phyloP scores from a whole-genome alignment of 2,113 vertebrate species.

The Ameiurus melas region DNA sequence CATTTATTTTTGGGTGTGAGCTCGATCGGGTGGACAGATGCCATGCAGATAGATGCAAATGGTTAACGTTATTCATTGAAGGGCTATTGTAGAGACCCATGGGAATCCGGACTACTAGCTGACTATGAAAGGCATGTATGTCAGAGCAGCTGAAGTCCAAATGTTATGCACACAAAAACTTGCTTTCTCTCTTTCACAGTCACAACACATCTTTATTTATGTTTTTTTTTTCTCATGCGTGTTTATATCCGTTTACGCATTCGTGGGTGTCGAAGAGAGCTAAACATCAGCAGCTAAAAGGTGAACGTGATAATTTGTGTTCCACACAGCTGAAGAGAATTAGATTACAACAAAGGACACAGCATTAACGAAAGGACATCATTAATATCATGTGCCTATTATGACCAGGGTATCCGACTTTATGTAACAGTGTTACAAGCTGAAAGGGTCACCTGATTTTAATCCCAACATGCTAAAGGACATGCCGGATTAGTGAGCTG shows the following conservation, averaged over 20 bases:
- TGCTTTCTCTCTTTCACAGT: not conserved
- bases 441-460: slow-evolving; percentile 61
- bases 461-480: slow-evolving; percentile 63
- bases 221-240: slow-evolving; percentile 17
- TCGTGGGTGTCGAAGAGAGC: slow-evolving; percentile 3
- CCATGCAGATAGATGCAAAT: slow-evolving; percentile 62
- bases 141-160: slow-evolving; percentile 46
- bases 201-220: slow-evolving; percentile 18
- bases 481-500: slow-evolving; percentile 48
- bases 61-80: slow-evolving; percentile 65
- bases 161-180: slow-evolving; percentile 21
- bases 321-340: slow-evolving; percentile 54
- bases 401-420: slow-evolving; percentile 54
- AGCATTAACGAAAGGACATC: slow-evolving; percentile 48
- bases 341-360: slow-evolving; percentile 47
- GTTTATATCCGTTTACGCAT: not conserved
- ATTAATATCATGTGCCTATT: slow-evolving; percentile 54
- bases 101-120: slow-evolving; percentile 45
- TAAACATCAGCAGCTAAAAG: slow-evolving; percentile 41
- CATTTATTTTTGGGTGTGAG: slow-evolving; percentile 69
- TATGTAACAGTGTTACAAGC: slow-evolving; percentile 58
- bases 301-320: slow-evolving; percentile 48
- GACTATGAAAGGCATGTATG: slow-evolving; percentile 55
- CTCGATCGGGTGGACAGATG: slow-evolving; percentile 55
- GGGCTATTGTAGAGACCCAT: slow-evolving; percentile 51